These are phyloP conservation scores for Cairina moschata DNA, from an alignment of 2,113 vertebrate genomes.

Conservation along the genomic window DNA sequence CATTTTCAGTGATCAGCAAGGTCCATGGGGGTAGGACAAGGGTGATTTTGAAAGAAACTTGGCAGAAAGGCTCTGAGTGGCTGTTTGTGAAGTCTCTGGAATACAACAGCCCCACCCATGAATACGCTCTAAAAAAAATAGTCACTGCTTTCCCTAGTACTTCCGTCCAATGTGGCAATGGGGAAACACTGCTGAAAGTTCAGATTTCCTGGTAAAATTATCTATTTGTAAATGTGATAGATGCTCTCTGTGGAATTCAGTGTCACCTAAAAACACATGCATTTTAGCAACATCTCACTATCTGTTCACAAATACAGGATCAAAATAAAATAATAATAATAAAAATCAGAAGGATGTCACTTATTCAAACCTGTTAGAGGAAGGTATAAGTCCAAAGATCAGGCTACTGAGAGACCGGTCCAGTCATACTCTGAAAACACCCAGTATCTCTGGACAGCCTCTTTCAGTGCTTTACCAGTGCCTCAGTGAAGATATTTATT, in stretches of 20 bases:
- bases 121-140: neutral
- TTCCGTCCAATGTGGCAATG: neutral
- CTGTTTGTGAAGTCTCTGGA: neutral
- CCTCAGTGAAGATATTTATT: neutral
- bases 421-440: rapidly evolving
- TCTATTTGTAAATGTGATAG: neutral
- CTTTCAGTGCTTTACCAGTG: neutral
- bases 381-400: neutral
- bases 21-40: neutral
- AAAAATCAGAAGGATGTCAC: neutral
- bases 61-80: neutral
- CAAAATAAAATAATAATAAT: neutral
- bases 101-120: neutral
- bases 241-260: neutral
- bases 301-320: neutral
- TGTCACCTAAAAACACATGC: too few relatives aligned
- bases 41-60: neutral
- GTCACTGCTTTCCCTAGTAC: neutral
- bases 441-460: neutral
- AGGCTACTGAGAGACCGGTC: neutral
- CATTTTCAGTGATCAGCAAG: neutral
- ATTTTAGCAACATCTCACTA: neutral
- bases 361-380: neutral
- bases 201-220: neutral
- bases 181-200: neutral